Conservation (phyloP, 37 sponge, comb jelly and placozoan genomes). For the Spongia lamella region DNA sequence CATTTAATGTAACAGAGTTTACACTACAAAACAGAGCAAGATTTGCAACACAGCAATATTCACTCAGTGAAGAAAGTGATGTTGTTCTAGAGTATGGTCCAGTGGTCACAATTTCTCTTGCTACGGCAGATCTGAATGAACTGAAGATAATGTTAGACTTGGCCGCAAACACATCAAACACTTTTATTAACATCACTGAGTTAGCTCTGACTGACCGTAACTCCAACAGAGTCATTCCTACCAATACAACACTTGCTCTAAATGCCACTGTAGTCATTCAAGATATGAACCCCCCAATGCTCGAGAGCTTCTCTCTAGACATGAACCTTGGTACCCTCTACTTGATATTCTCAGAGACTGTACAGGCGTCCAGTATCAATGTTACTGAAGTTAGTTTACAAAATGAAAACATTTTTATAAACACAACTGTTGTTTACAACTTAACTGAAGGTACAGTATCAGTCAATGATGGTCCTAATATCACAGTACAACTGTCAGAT, state of each 20-base stretch:
- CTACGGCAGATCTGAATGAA: conserved; percentile 60
- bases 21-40: conserved; percentile 68
- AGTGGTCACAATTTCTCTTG: conserved; percentile 47
- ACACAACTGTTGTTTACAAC: conserved; percentile 32
- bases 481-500: conserved; percentile 45
- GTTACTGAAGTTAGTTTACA: conserved; percentile 58
- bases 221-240: conserved; percentile 44
- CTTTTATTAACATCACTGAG: conserved; percentile 69
- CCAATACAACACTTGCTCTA: conserved; percentile 20
- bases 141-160: conserved; percentile 57
- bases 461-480: conserved; percentile 50
- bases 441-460: conserved; percentile 60
- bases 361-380: conserved; percentile 46
- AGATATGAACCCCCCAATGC: conserved; percentile 40
- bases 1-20: conserved; percentile 74
- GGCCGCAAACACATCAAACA: conserved; percentile 53
- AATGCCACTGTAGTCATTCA: conserved; percentile 40
- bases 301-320: conserved; percentile 44
- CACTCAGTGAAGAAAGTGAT: conserved; percentile 41
- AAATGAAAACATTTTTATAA: conserved; percentile 1
- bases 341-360: conserved; percentile 76
- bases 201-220: conserved; percentile 44
- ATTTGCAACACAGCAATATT: conserved; percentile 9
- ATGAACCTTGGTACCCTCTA: conserved; percentile 61
- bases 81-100: conserved; percentile 30